Percentiles rank a stretch among this genome's conserved stretches.
Evolutionary conservation across 2,888 invertebrate species (phyloP).

Genomic region (Clostera curtula): DNA sequence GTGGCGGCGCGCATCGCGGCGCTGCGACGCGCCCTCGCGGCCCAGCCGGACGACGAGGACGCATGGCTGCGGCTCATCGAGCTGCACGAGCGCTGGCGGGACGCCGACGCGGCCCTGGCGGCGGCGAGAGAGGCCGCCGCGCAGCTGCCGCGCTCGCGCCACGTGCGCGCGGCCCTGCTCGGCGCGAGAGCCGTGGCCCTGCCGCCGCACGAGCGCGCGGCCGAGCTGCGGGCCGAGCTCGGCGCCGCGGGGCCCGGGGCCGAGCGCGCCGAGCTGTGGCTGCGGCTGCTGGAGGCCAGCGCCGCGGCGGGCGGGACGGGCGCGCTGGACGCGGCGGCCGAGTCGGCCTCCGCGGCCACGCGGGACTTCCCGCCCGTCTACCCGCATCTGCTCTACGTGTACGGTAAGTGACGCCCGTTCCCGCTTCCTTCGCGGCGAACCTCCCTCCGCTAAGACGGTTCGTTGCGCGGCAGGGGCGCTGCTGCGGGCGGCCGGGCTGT

Average conservation of each 20-base stretch:
- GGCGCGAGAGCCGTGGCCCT: slow-evolving; percentile 22
- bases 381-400: slow-evolving; percentile 37
- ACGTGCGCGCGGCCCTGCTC: slow-evolving; percentile 19
- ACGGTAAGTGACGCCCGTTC: slow-evolving; percentile 25
- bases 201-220: slow-evolving; percentile 8
- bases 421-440: not conserved
- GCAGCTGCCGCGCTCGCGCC: slow-evolving; percentile 9
- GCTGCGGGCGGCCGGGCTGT: slow-evolving; percentile 80
- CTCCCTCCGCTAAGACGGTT: not conserved
- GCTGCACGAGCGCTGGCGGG: slow-evolving; percentile 29
- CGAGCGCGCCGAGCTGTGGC: slow-evolving; percentile 28
- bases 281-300: slow-evolving; percentile 28
- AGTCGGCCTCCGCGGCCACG: slow-evolving; percentile 22
- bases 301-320: slow-evolving; percentile 19
- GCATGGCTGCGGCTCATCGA: slow-evolving; percentile 46
- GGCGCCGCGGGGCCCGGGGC: slow-evolving; percentile 15
- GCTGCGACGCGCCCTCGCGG: slow-evolving; percentile 34
- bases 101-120: slow-evolving; percentile 17
- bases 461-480: slow-evolving; percentile 22
- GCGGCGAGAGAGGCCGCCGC: slow-evolving; percentile 23
- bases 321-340: slow-evolving; percentile 14
- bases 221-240: slow-evolving; percentile 16
- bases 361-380: slow-evolving; percentile 26
- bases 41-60: slow-evolving; percentile 30
- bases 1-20: slow-evolving; percentile 31